These are phyloP conservation scores for Centropus bengalensis DNA, from an alignment of 2,113 vertebrate genomes.

Conservation along the genomic window DNA sequence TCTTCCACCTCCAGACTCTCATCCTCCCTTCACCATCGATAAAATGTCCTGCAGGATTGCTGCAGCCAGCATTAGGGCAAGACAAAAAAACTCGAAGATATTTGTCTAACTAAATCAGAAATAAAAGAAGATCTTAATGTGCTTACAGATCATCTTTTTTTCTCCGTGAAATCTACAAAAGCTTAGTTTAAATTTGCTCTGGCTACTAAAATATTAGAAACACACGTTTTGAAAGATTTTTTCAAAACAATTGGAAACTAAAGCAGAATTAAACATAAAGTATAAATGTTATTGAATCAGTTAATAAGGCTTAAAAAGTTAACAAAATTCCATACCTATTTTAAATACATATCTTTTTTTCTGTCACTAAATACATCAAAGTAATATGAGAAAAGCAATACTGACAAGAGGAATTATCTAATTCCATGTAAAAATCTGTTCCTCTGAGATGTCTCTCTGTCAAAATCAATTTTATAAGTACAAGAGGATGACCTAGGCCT, in stretches of 20 bases:
- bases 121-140: background rate
- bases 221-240: background rate
- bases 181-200: background rate
- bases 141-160: background rate
- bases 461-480: constrained; percentile 14
- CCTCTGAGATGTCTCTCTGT: constrained; percentile 4
- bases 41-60: background rate
- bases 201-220: background rate
- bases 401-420: constrained; percentile 1
- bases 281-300: background rate
- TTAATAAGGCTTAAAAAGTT: background rate
- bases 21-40: background rate
- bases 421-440: constrained; percentile 25
- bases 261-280: background rate
- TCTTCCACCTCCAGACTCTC: background rate
- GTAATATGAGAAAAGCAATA: background rate
- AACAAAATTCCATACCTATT: background rate
- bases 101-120: background rate
- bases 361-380: background rate
- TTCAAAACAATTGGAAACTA: background rate
- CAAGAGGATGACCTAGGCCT: background rate
- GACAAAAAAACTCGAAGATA: background rate
- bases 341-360: background rate
- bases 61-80: background rate
- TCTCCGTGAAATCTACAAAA: background rate